These are phyloP conservation scores for Penelope pileata DNA, from an alignment of 2,113 vertebrate genomes.

Conservation along the genomic window DNA sequence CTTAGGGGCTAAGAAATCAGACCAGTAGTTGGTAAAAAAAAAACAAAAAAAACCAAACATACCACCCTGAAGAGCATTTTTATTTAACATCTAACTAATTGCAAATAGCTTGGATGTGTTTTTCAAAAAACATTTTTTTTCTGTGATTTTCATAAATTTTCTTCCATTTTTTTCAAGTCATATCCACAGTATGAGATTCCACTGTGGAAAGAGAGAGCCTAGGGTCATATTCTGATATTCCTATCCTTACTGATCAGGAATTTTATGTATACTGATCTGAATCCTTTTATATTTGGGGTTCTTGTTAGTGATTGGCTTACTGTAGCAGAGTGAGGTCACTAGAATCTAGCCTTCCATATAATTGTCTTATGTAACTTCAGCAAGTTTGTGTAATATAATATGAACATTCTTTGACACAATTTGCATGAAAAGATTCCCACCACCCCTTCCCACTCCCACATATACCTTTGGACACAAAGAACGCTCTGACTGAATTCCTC, in stretches of 20 bases:
- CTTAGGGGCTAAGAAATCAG: background rate
- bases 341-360: background rate
- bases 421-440: background rate
- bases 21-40: background rate
- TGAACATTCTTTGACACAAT: background rate
- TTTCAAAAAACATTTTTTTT: background rate
- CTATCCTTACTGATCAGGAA: background rate
- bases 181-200: background rate
- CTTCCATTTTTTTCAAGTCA: background rate
- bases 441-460: accelerated
- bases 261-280: background rate
- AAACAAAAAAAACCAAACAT: background rate
- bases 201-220: background rate
- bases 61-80: background rate
- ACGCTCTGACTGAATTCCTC: accelerated
- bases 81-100: background rate
- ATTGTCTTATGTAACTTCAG: background rate
- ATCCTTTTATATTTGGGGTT: background rate
- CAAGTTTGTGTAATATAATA: background rate
- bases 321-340: background rate
- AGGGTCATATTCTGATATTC: background rate
- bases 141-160: background rate
- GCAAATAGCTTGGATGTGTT: background rate
- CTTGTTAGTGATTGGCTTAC: background rate
- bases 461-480: background rate